Evolutionary conservation across 2,888 invertebrate genomes (phyloP).

Genomic region (Drosophila mulleri): DNA sequence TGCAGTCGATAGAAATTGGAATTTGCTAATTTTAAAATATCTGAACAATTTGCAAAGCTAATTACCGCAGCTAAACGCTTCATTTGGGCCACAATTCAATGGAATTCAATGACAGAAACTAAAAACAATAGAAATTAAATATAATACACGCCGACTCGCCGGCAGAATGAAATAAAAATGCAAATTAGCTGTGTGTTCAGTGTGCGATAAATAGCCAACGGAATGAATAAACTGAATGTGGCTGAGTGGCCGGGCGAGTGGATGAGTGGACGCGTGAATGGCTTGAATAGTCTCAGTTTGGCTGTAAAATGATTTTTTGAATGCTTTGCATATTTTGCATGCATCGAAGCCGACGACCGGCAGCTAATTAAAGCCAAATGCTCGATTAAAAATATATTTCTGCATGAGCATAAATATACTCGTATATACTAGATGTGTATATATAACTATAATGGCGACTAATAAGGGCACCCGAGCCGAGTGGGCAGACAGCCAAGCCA

Average conservation of each 20-base stretch:
- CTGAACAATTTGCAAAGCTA: slow-evolving; percentile 14
- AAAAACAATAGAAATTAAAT: slow-evolving; percentile 21
- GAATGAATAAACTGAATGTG: slow-evolving; percentile 13
- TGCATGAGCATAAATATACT: not conserved
- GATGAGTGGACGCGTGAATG: not conserved
- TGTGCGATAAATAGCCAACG: slow-evolving; percentile 31
- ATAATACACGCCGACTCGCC: slow-evolving; percentile 17
- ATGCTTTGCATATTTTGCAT: slow-evolving; percentile 29
- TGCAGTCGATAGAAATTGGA: not conserved
- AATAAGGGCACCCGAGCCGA: slow-evolving; percentile 34
- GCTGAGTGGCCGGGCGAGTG: not conserved
- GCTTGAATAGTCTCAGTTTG: not conserved
- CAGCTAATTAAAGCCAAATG: slow-evolving; percentile 69
- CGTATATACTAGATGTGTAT: slow-evolving; percentile 12
- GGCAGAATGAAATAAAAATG: slow-evolving; percentile 19
- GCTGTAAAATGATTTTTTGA: slow-evolving; percentile 17
- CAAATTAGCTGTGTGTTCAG: slow-evolving; percentile 34
- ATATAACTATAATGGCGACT: slow-evolving; percentile 32
- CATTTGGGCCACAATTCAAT: slow-evolving; percentile 20
- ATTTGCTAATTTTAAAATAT: not conserved
- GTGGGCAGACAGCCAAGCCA: slow-evolving; percentile 42
- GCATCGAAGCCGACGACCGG: slow-evolving; percentile 12
- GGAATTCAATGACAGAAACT: slow-evolving; percentile 23
- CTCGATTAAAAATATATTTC: slow-evolving; percentile 14
- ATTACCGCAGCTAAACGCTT: slow-evolving; percentile 29